Percentiles rank a stretch among this genome's conserved stretches.
These are phyloP conservation scores for Cyphomyrus plagiostoma DNA, from an alignment of 2,113 vertebrate genomes.

Conservation along the genomic window DNA sequence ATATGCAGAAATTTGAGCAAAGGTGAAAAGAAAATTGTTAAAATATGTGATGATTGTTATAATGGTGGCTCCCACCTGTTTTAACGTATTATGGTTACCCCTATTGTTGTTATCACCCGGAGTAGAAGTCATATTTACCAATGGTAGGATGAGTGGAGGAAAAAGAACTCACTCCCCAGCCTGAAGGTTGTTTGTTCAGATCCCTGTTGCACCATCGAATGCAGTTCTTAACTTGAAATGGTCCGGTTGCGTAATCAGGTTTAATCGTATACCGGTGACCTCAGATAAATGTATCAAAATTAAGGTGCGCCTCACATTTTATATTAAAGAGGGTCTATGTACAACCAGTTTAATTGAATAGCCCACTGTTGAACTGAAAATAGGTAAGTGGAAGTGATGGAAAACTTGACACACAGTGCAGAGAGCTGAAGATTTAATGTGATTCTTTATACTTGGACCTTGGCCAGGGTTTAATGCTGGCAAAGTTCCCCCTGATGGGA, in stretches of 20 bases:
- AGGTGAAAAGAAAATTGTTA: conserved; percentile 2
- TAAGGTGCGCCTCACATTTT: neutral
- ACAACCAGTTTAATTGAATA: neutral
- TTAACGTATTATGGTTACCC: neutral
- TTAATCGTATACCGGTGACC: neutral
- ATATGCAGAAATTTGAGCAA: neutral
- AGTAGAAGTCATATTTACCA: neutral
- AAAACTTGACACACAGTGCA: neutral
- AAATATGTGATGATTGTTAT: neutral
- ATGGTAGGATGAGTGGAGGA: neutral
- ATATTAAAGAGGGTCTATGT: neutral
- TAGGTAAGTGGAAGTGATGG: neutral
- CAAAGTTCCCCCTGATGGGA: neutral
- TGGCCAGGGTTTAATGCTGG: neutral
- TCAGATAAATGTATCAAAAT: neutral
- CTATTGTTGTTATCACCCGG: neutral
- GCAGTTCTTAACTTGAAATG: neutral
- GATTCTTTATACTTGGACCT: neutral
- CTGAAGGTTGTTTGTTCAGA: neutral
- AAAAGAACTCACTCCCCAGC: neutral
- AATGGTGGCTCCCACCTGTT: neutral
- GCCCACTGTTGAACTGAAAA: neutral
- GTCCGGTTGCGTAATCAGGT: neutral
- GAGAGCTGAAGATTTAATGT: neutral
- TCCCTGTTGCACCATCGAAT: neutral